Conservation (phyloP, 2,797 vertebrate genomes). For the Sciurus carolinensis region DNA sequence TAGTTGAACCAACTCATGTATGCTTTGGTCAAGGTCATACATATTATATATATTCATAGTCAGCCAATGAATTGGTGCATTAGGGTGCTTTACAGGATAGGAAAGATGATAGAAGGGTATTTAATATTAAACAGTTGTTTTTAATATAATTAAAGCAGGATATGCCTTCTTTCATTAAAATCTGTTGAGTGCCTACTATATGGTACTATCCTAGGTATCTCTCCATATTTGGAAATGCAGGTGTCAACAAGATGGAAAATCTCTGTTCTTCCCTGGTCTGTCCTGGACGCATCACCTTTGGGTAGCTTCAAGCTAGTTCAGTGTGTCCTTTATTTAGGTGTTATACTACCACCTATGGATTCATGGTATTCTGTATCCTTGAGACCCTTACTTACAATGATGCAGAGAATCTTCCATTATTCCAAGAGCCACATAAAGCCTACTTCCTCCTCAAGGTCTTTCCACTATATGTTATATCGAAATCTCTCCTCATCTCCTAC, state of each 20-base stretch:
- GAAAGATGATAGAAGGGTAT: background rate
- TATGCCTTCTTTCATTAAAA: constrained; percentile 27
- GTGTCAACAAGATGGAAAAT: background rate
- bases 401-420: background rate
- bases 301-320: background rate
- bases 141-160: background rate
- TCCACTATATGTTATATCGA: background rate
- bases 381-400: background rate
- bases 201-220: background rate
- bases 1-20: background rate
- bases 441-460: background rate
- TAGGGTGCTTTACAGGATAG: background rate
- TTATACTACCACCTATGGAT: background rate
- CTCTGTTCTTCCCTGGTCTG: background rate
- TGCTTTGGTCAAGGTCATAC: background rate
- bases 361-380: background rate
- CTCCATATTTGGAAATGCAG: constrained; percentile 12
- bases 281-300: background rate
- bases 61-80: background rate
- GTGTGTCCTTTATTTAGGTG: background rate
- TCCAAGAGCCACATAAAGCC: background rate
- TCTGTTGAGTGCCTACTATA: background rate
- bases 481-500: background rate
- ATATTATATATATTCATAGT: too few relatives aligned
- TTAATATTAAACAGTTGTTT: background rate